phyloP scores from a whole-genome alignment of 2,888 invertebrate genomes.

The Hydropsyche betteni region DNA sequence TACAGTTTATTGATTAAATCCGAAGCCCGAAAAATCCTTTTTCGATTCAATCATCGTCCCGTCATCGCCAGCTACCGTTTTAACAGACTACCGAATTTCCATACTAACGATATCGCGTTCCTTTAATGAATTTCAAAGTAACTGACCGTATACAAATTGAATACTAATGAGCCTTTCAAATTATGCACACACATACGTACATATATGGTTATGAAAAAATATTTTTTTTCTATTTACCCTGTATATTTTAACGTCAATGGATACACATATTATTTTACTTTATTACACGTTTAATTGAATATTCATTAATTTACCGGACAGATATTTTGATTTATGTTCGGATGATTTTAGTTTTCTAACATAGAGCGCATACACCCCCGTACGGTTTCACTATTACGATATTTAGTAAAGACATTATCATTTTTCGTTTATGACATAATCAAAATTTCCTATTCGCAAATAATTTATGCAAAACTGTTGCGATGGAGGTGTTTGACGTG shows the following conservation, averaged over 20 bases:
- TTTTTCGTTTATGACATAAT: slow-evolving; percentile 16
- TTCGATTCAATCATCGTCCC: slow-evolving; percentile 19
- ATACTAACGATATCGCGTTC: slow-evolving; percentile 28
- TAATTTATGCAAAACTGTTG: not conserved
- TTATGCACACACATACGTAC: not conserved
- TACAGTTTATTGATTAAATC: too few relatives aligned
- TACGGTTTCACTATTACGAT: not conserved
- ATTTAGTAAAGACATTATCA: slow-evolving; percentile 8
- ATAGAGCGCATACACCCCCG: not conserved
- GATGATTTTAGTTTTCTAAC: not conserved
- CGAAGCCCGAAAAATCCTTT: not conserved
- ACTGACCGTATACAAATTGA: slow-evolving; percentile 25
- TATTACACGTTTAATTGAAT: slow-evolving; percentile 14
- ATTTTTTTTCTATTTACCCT: not conserved
- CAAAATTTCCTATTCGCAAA: not conserved
- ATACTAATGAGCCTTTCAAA: slow-evolving; percentile 16
- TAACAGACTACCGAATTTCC: slow-evolving; percentile 23
- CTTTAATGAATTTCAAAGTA: slow-evolving; percentile 30
- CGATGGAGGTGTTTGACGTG: not conserved
- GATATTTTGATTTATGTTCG: slow-evolving; percentile 5
- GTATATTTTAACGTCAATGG: too few relatives aligned
- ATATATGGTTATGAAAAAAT: too few relatives aligned
- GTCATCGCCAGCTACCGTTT: slow-evolving; percentile 28
- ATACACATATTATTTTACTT: not conserved
- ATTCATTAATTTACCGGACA: slow-evolving; percentile 11